Percentiles rank a stretch among this genome's conserved stretches.
Evolutionary conservation across 2,797 vertebrate species (phyloP).

Genomic region (Lepilemur ruficaudatus): DNA sequence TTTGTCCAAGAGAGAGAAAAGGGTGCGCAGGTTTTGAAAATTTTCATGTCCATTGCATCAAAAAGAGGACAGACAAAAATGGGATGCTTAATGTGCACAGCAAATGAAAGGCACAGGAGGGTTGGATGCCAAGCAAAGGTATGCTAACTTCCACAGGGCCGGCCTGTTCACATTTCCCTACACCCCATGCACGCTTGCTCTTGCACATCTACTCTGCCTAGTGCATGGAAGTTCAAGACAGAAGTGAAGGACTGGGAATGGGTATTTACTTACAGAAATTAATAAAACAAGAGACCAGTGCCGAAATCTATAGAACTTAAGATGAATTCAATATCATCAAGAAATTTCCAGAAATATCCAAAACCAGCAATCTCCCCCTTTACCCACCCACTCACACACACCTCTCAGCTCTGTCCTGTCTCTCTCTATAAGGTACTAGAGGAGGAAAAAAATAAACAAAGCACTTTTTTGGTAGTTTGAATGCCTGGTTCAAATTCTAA

Average conservation of each 20-base stretch:
- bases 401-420: fast-evolving
- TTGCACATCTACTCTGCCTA: too few relatives aligned
- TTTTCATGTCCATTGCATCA: slow-evolving; percentile 50
- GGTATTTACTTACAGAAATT: background rate
- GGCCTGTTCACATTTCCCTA: background rate
- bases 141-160: background rate
- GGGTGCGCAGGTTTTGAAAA: background rate
- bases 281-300: background rate
- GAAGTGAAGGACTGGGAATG: background rate
- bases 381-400: background rate
- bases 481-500: background rate
- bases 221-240: background rate
- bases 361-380: background rate
- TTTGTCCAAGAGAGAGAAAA: slow-evolving; percentile 41
- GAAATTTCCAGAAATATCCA: background rate
- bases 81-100: background rate
- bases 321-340: background rate
- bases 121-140: background rate
- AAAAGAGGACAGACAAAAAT: slow-evolving; percentile 14
- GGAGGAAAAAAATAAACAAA: background rate
- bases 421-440: background rate
- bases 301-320: background rate
- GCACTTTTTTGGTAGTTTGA: background rate
- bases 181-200: background rate
- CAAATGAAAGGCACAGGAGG: background rate